A percentile compares a stretch with the other conserved stretches of the same genome.
Conservation (phyloP, 2,113 vertebrate genomes). For the Fulmarus glacialis region DNA sequence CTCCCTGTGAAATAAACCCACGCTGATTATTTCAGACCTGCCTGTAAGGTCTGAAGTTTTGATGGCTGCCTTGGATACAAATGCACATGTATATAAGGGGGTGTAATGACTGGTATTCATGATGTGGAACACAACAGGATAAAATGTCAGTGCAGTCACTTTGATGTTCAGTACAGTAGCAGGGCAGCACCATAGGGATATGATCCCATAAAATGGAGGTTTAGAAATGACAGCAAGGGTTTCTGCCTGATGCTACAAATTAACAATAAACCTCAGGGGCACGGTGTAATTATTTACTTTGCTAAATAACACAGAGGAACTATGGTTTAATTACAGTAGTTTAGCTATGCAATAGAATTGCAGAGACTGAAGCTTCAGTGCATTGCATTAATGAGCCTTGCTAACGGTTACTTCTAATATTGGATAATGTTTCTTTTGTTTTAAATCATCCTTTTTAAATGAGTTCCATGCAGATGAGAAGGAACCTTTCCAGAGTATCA, state of each 20-base stretch:
- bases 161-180: background rate
- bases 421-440: conserved; percentile 57
- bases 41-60: background rate
- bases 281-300: conserved; percentile 68
- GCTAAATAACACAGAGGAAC: conserved; percentile 56
- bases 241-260: background rate
- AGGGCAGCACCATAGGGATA: background rate
- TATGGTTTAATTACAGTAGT: conserved; percentile 60
- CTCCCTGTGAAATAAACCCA: background rate
- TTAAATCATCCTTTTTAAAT: conserved; percentile 56
- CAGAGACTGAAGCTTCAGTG: conserved; percentile 23
- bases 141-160: background rate
- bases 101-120: background rate
- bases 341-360: conserved; percentile 39
- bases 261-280: conserved; percentile 5
- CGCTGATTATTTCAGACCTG: background rate
- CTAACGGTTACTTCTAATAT: background rate
- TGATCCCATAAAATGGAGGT: background rate
- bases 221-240: background rate
- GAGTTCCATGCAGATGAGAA: conserved; percentile 28
- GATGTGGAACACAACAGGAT: background rate
- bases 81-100: fast-evolving
- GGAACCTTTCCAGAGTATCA: conserved; percentile 30
- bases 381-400: conserved; percentile 34
- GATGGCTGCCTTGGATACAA: background rate